Evolutionary conservation across 2,888 invertebrate species (phyloP), one percentile per base, ranked within the genome.

Genomic region (Microlaimidae sp.): DNA sequence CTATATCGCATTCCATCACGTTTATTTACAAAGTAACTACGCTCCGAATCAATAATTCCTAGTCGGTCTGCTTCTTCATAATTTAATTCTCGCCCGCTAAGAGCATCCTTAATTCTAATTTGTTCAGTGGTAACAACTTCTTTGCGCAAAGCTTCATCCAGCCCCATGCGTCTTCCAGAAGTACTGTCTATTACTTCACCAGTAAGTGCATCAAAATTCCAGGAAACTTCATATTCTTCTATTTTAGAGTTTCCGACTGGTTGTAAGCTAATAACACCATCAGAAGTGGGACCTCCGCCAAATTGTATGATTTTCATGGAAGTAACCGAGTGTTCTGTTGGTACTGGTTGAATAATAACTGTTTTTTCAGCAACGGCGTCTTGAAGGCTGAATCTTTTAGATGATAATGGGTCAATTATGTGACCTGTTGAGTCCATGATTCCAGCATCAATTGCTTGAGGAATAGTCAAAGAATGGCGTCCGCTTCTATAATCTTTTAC

Each of bases 371-470:
- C 42, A 10, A 54, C 23, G 26, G 54, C 54, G 5, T 3, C 41
- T 23, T 40, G 50, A 2, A 54, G 27, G 1, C 80, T 78, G 28
- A 83, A 73, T 56, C 73, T 73, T 7, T 24, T 27, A 5, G 58
- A 57, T 4, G 51, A 60, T 26, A 70, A 70, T 28, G 57, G 46
- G 48, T 61, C 61, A 27, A 55, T 58, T 64, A 86, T 87, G 66
- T 81, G 81, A 1, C 88, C 89, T 4, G 80, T 82, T 23, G 77
- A 75, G 67, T 86, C 82, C 50, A 89, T 68, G 52, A 87, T 77
- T 59, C 78, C 79, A 63, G 81, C 81, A 60, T 85, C 82, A 58
- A 88, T 74, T 52, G 43, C 43, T 62, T 80, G 77, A 13, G n/a
- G 19, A 10, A 32, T 4, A 19, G 25, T 17, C 4, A 53, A 7